Conservation (phyloP, 2,113 vertebrate genomes). For the Pomatorhinus ruficollis region DNA sequence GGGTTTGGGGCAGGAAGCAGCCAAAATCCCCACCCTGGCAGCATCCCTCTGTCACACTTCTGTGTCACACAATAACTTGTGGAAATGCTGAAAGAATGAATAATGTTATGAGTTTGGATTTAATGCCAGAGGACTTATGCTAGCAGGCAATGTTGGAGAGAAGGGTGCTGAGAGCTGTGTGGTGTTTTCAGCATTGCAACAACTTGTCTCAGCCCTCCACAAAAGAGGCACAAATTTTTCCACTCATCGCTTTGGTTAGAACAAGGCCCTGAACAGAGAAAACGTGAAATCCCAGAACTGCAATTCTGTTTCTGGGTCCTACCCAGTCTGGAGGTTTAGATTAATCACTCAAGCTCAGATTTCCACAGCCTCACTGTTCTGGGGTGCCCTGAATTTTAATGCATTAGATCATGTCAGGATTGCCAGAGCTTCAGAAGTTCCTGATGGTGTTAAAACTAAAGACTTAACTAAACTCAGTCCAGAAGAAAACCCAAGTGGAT, state of each 20-base stretch:
- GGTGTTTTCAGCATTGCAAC: not conserved
- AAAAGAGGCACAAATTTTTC: not conserved
- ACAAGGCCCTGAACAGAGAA: not conserved
- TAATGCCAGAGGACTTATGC: not conserved
- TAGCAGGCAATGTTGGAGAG: not conserved
- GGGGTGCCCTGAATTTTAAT: not conserved
- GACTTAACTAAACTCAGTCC: not conserved
- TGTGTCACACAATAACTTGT: accelerated
- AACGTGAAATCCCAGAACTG: not conserved
- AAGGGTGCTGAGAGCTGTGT: not conserved
- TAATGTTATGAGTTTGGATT: not conserved
- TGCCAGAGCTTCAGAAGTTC: not conserved
- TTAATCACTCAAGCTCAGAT: not conserved
- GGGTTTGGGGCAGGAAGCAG: not conserved
- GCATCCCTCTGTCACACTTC: not conserved
- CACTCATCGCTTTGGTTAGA: not conserved
- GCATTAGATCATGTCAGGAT: not conserved
- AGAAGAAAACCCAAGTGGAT: not conserved
- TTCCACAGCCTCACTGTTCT: not conserved
- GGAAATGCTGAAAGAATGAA: not conserved
- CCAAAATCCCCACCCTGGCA: not conserved
- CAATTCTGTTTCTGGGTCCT: not conserved
- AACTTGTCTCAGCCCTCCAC: not conserved
- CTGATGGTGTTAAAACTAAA: not conserved
- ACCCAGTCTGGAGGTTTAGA: not conserved